Base-by-base conservation (phyloP, 2,888 invertebrate genomes). In the Mermis nigrescens region DNA sequence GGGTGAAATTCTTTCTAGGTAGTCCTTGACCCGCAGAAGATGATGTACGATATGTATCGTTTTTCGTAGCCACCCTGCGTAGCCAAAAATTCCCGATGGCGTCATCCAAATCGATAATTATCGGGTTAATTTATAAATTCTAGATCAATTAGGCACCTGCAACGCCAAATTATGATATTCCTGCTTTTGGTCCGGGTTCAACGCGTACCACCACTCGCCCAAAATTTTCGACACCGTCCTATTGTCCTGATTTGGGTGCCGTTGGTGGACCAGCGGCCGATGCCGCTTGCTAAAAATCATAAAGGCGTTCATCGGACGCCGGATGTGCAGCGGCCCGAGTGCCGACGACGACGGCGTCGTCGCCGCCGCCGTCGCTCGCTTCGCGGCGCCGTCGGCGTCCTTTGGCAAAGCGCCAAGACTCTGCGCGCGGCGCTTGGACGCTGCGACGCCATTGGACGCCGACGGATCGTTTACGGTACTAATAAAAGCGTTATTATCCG, bases 281-380 rank as follows among this genome's bases (percentile, higher is more conserved):
- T 98, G 95, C 38, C 92, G 82, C 77, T 98, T 98, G 53, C 92
- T 92, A 78, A 98, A 98, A 73, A 98, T 95, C 94, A 98, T 98
- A 77, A 98, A 98, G 58, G 95, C 95, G 79, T 98, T 98, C 95
- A 98, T 98, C 1, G 98, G 95, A 57, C 98, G 81, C 28, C 95
- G 81, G 68, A 98, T 92, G 68, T 92, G 85, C n/a, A n/a, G n/a
- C n/a, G n/a, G n/a, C n/a, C n/a, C n/a, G 66, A 15, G 45, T 12
- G 55, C 7, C 55, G 55, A 32, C 55, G 48, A 26, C 12, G 55
- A 7, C 32, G 55, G 48, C 7, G 38, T 7, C 12, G 55, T 52
- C 19, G 53, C 22, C 12, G 29, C 55, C 55, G 31, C n/a, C n/a
- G n/a, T n/a, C 7, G 58, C 27, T 4, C 58, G 58, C 66, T 80